phyloP scores from a whole-genome alignment of 2,888 invertebrate genomes.

The Lepidocyrtinus sp. region DNA sequence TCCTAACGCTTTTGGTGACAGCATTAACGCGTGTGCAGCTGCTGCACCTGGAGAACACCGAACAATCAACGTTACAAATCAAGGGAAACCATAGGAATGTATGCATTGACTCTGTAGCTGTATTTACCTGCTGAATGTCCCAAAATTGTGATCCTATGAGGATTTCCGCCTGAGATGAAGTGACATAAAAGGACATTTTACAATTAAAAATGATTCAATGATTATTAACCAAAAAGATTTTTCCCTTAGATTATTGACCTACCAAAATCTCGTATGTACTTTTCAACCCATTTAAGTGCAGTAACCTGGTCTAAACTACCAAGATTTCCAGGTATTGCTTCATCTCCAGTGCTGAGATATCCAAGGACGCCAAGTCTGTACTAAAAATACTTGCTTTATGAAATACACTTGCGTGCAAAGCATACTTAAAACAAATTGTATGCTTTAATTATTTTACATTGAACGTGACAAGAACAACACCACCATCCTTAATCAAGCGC shows the following conservation, averaged over 20 bases:
- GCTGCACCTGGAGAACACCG: conserved; percentile 74
- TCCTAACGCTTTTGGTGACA: conserved; percentile 74
- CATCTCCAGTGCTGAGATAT: conserved; percentile 64
- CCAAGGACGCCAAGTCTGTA: conserved; percentile 40
- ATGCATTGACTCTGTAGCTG: no score
- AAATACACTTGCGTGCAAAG: background rate
- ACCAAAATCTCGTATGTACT: conserved; percentile 60
- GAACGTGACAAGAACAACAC: conserved; percentile 79
- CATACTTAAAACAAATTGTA: background rate
- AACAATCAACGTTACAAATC: conserved; percentile 75
- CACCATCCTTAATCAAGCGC: conserved; percentile 76
- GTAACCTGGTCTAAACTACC: conserved; percentile 54
- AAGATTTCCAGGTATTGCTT: conserved; percentile 56
- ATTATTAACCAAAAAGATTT: no score
- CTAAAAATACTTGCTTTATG: background rate
- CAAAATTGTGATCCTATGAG: conserved; percentile 22
- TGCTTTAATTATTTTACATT: conserved; percentile 72
- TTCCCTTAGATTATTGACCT: no score
- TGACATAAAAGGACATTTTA: no score
- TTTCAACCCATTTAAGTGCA: conserved; percentile 58
- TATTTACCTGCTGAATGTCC: background rate
- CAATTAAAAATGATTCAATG: no score
- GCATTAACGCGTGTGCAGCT: conserved; percentile 74
- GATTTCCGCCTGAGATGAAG: no score
- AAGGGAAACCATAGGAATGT: conserved; percentile 73